Percentiles rank a stretch among this genome's conserved stretches.
Evolutionary conservation across 2,797 vertebrate genomes (phyloP).

Genomic region (Percopsis omiscomaycus): DNA sequence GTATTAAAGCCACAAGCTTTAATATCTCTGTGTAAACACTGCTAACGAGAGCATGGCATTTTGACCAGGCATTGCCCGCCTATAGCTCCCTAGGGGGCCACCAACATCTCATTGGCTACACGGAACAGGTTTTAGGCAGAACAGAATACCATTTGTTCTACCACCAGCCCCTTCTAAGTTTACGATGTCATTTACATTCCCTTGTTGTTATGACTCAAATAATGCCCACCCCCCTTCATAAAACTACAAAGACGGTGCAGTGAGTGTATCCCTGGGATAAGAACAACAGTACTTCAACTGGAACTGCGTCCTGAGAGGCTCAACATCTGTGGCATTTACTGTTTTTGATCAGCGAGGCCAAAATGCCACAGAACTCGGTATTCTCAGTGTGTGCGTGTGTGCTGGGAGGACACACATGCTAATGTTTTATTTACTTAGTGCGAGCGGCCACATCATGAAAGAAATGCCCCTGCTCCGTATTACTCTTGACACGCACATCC

Average conservation of each 20-base stretch:
- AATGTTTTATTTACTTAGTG: constrained; percentile 82
- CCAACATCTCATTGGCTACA: constrained; percentile 39
- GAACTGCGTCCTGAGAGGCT: constrained; percentile 56
- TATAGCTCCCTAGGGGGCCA: too few relatives aligned
- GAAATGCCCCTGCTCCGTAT: constrained; percentile 59
- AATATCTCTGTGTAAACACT: too few relatives aligned
- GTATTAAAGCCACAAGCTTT: too few relatives aligned
- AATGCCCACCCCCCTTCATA: constrained; percentile 45
- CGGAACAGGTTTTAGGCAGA: constrained; percentile 39
- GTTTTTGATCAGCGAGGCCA: constrained; percentile 47
- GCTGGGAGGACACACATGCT: constrained; percentile 46
- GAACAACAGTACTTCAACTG: constrained; percentile 59
- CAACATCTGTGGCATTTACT: constrained; percentile 65
- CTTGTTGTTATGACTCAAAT: constrained; percentile 55
- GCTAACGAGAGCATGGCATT: too few relatives aligned
- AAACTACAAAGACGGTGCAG: constrained; percentile 61
- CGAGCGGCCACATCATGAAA: constrained; percentile 63
- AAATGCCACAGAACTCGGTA: constrained; percentile 63
- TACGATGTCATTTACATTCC: constrained; percentile 57
- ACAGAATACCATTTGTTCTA: constrained; percentile 62
- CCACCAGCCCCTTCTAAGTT: constrained; percentile 49
- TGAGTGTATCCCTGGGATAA: constrained; percentile 52
- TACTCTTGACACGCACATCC: constrained; percentile 60
- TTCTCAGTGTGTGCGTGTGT: constrained; percentile 34
- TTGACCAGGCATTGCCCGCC: too few relatives aligned